These are phyloP conservation scores for Pampusana beccarii DNA, from an alignment of 2,113 vertebrate genomes.

Conservation along the genomic window DNA sequence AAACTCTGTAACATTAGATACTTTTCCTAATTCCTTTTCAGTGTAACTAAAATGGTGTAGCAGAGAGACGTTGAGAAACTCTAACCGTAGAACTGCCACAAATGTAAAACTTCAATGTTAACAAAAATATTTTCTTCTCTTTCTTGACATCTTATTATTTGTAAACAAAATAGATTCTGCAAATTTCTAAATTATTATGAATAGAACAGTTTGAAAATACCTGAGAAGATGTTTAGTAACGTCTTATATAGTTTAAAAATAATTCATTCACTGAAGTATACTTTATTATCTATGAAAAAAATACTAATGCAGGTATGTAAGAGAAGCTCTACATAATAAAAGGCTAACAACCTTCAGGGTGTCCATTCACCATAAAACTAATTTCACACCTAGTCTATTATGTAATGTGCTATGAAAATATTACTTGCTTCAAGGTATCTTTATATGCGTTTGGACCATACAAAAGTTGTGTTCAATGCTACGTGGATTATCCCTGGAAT, in stretches of 20 bases:
- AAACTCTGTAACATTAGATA: background rate
- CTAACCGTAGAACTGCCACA: background rate
- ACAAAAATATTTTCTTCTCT: background rate
- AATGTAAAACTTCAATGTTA: background rate
- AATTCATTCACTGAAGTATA: conserved; percentile 38
- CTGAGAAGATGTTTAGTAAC: background rate
- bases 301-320: conserved; percentile 32
- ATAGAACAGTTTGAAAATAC: background rate
- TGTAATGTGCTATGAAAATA: conserved; percentile 76
- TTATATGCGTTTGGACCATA: conserved; percentile 29
- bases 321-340: conserved; percentile 51
- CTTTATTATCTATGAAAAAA: conserved; percentile 49
- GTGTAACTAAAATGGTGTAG: background rate
- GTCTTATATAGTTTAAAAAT: background rate
- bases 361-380: conserved; percentile 72
- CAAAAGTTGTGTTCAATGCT: background rate
- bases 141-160: background rate
- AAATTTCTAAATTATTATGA: background rate
- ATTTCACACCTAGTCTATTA: conserved; percentile 80
- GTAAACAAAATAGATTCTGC: background rate
- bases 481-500: background rate
- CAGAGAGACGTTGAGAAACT: background rate
- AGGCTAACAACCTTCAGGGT: conserved; percentile 67
- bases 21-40: background rate
- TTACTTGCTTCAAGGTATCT: conserved; percentile 65